Base-by-base conservation (phyloP, 2,113 vertebrate genomes). In the Burhinus oedicnemus region DNA sequence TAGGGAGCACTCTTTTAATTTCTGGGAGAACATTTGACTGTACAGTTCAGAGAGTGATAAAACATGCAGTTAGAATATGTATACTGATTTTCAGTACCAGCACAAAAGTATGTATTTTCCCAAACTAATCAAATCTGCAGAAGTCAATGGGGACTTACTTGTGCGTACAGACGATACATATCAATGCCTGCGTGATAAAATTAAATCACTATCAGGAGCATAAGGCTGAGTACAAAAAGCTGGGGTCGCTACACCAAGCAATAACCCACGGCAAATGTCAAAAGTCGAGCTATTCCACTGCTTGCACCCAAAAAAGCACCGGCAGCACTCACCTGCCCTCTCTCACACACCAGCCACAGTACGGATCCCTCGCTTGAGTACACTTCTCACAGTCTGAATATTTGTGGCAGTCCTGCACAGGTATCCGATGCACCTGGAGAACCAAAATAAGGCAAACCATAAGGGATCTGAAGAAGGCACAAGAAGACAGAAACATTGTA, bases 331-430 rank as follows among this genome's bases (percentile, higher is more conserved):
- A 99, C 99, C 96, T 98, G 97, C 99, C 99, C 97, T 99, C 98
- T 34, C 98, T 80, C 21, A 99, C 99, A 19, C 99, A 99, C 99
- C 99, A 99, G 96, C 99, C 99, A 4, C 99, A 99, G 98, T 99
- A 99, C 0, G 99, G 99, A 74, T 99, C 99, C 93, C 96, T 98
- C 2, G 98, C 98, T 6, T 97, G 75, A 9, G 98, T 89, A 60
- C 99, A 99, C 70, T 98, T 98, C 3, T 95, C 88, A 34, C 99
- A 99, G 97, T 98, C 98, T 0, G 55, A 92, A 78, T 98, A 98
- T n/a, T 95, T 97, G 49, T 97, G 91, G 90, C 99, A 99, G 51
- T 99, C 97, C 97, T 99, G 99, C 55, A 99, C 99, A 0, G 99
- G 98, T 3, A 99, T 94, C 54, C 97, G 99, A 82, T 98, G 95